Evolutionary conservation across 2,888 invertebrate species (phyloP).

Genomic region (Ommatoiulus sabulosus): DNA sequence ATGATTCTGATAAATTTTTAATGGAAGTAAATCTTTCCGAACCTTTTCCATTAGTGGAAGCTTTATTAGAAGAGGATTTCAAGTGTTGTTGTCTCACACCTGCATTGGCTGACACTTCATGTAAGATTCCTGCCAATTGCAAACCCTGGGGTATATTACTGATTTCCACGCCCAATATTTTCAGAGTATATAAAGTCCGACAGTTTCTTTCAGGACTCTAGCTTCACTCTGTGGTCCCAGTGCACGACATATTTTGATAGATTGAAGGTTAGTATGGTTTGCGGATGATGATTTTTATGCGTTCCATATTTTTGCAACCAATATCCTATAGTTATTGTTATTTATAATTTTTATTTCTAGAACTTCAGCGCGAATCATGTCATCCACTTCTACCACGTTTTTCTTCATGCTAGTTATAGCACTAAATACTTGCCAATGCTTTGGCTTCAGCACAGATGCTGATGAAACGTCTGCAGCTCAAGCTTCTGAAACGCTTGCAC

Average conservation of each 20-base stretch:
- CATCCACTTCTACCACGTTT: not conserved
- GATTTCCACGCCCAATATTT: not conserved
- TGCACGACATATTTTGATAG: not conserved
- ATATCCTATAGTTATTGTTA: not conserved
- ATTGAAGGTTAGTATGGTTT: not conserved
- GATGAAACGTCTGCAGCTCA: conserved; percentile 30
- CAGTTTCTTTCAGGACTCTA: not conserved
- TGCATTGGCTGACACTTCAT: not conserved
- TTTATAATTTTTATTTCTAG: conserved; percentile 3
- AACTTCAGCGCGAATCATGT: not conserved
- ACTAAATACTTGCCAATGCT: not conserved
- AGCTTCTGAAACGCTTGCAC: conserved; percentile 32
- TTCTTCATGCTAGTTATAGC: conserved; percentile 30
- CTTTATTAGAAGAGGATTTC: conserved; percentile 39
- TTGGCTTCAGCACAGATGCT: not conserved
- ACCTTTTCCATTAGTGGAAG: conserved; percentile 49
- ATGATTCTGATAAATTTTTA: not conserved
- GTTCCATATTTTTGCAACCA: not conserved
- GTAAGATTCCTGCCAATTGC: conserved; percentile 23
- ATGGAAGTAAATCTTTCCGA: conserved; percentile 50
- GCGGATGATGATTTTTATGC: not conserved
- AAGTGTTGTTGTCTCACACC: not conserved
- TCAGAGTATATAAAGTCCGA: not conserved
- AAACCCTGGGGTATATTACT: not conserved
- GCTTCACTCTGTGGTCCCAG: not conserved